Evolutionary conservation across 2,113 vertebrate genomes (phyloP).

Genomic region (Xenopus laevis): DNA sequence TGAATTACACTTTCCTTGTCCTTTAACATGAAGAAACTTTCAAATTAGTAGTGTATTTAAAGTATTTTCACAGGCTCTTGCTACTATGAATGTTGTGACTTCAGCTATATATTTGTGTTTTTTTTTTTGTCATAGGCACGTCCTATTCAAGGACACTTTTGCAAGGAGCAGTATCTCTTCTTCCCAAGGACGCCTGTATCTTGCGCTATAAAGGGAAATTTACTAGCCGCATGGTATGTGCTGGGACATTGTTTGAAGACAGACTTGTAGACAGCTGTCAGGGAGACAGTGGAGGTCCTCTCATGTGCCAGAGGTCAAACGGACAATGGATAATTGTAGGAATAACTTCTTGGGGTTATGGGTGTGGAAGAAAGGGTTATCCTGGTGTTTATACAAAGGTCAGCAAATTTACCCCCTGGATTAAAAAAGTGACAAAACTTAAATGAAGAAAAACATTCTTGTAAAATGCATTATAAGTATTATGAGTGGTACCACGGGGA

Average conservation of each 20-base stretch:
- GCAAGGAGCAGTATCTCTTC: slow-evolving; percentile 78
- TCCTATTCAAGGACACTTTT: slow-evolving; percentile 79
- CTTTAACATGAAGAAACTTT: no score
- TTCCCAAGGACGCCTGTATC: slow-evolving; percentile 76
- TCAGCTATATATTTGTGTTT: neutral
- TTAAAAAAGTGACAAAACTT: slow-evolving; percentile 68
- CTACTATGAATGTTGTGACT: no score
- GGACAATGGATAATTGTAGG: slow-evolving; percentile 81
- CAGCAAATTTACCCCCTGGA: slow-evolving; percentile 79
- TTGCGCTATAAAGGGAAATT: slow-evolving; percentile 76
- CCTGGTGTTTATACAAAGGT: slow-evolving; percentile 84
- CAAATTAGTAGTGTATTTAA: no score
- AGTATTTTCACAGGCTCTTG: no score
- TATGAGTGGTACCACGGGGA: slow-evolving; percentile 6
- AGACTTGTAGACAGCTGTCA: slow-evolving; percentile 76
- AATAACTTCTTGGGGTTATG: slow-evolving; percentile 79
- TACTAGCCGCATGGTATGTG: slow-evolving; percentile 82
- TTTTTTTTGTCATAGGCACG: slow-evolving; percentile 52
- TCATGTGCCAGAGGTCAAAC: slow-evolving; percentile 72
- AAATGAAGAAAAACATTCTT: slow-evolving; percentile 45
- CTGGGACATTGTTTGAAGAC: slow-evolving; percentile 79
- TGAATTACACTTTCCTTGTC: no score
- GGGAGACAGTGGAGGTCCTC: slow-evolving; percentile 83
- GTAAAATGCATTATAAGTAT: slow-evolving; percentile 8
- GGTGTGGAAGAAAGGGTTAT: slow-evolving; percentile 76